phyloP scores from a whole-genome alignment of 2,888 invertebrate genomes.

The Cordilura impudica region DNA sequence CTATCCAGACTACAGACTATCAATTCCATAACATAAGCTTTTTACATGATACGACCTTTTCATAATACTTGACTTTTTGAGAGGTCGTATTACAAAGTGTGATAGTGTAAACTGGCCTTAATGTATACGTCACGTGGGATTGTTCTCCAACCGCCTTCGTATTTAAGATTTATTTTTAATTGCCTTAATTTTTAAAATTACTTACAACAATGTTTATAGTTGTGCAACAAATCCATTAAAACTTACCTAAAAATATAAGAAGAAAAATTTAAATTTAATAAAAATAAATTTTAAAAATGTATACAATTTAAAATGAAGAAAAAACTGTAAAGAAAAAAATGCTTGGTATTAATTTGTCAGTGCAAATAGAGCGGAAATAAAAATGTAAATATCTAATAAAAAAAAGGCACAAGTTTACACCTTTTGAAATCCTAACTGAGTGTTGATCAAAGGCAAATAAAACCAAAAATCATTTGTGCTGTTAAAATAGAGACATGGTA shows the following conservation, averaged over 20 bases:
- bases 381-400: not conserved
- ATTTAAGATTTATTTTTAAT: too few relatives aligned
- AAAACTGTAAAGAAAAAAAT: not conserved
- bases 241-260: constrained; percentile 32
- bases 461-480: constrained; percentile 7
- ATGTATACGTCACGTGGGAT: too few relatives aligned
- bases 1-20: too few relatives aligned
- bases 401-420: not conserved
- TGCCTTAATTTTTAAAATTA: too few relatives aligned
- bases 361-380: constrained; percentile 35
- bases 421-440: constrained; percentile 2
- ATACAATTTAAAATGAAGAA: constrained; percentile 18
- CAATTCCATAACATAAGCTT: too few relatives aligned
- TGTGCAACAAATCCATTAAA: not conserved
- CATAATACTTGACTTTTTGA: too few relatives aligned
- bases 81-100: too few relatives aligned
- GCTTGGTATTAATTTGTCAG: constrained; percentile 25
- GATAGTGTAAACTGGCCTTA: too few relatives aligned
- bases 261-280: not conserved
- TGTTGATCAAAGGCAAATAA: constrained; percentile 30
- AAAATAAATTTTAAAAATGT: not conserved
- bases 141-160: too few relatives aligned
- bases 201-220: not conserved
- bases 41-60: too few relatives aligned
- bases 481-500: too few relatives aligned